Evolutionary conservation across 2,888 invertebrate species (phyloP).

Genomic region (Pocota personata): DNA sequence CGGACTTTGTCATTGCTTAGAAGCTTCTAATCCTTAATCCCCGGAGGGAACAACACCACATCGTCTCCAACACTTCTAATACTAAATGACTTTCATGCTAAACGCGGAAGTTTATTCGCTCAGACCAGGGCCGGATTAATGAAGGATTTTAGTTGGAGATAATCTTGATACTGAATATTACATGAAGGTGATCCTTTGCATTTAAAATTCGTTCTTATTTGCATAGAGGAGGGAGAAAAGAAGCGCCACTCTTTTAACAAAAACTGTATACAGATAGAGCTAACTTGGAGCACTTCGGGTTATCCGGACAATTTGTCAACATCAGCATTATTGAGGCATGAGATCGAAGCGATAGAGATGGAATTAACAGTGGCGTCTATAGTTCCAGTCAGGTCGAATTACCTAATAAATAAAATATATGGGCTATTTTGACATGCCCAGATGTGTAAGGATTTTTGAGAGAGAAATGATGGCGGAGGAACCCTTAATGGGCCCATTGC

Average conservation of each 20-base stretch:
- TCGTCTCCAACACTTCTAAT: constrained; percentile 3
- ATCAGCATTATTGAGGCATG: too few relatives aligned
- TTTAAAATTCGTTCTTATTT: background rate
- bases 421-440: too few relatives aligned
- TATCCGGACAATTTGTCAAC: too few relatives aligned
- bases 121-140: constrained; percentile 26
- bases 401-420: too few relatives aligned
- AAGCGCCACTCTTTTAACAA: background rate
- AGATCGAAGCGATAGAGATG: too few relatives aligned
- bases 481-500: too few relatives aligned
- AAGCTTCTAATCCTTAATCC: constrained; percentile 25
- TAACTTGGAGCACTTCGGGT: too few relatives aligned
- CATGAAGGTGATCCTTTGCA: background rate
- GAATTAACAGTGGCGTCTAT: too few relatives aligned
- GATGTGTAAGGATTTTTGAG: too few relatives aligned
- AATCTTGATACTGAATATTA: background rate
- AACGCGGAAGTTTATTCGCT: constrained; percentile 17
- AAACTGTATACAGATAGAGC: too few relatives aligned
- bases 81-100: background rate
- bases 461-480: too few relatives aligned
- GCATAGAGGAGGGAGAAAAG: background rate
- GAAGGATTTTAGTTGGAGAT: constrained; percentile 4
- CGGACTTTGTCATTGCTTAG: constrained; percentile 16
- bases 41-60: constrained; percentile 8
- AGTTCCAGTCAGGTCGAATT: too few relatives aligned